phyloP scores from a whole-genome alignment of 1,140 invertebrate species.

The Trachelipus rathkii region DNA sequence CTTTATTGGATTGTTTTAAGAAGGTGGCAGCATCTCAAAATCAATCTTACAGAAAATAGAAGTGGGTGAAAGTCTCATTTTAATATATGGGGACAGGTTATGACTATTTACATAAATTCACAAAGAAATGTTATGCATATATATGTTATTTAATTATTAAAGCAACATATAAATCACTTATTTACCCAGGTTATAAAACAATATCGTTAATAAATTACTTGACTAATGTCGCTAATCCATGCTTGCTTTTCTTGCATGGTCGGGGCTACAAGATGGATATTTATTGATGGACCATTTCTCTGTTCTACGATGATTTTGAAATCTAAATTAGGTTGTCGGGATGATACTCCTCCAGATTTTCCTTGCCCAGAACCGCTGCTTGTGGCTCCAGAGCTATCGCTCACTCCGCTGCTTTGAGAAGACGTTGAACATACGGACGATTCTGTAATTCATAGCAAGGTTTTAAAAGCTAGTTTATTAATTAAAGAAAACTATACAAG shows the following conservation, averaged over 20 bases:
- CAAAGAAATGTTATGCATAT: too few species aligned
- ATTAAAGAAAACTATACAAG: too few species aligned
- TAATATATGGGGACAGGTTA: too few species aligned
- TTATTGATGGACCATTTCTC: slow-evolving; percentile 58
- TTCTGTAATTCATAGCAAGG: slow-evolving; percentile 48
- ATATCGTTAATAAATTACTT: slow-evolving; percentile 57
- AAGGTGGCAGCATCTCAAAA: too few species aligned
- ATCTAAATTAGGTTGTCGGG: slow-evolving; percentile 70
- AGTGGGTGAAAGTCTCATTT: too few species aligned
- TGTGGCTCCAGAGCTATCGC: slow-evolving; percentile 52
- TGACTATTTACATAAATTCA: too few species aligned
- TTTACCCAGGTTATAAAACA: too few species aligned
- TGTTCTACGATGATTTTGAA: slow-evolving; percentile 76
- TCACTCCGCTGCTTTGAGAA: slow-evolving; percentile 58
- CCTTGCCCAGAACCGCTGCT: slow-evolving; percentile 44
- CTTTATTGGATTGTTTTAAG: too few species aligned
- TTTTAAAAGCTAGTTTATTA: too few species aligned
- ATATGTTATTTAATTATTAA: too few species aligned
- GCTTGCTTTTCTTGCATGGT: slow-evolving; percentile 85
- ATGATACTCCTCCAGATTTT: slow-evolving; percentile 41
- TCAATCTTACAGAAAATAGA: too few species aligned
- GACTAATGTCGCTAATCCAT: slow-evolving; percentile 88
- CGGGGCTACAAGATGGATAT: slow-evolving; percentile 73
- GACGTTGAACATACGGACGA: slow-evolving; percentile 59
- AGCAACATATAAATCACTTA: too few species aligned